phyloP scores from a whole-genome alignment of 2,797 vertebrate genomes.

The Threskiornis aethiopicus region DNA sequence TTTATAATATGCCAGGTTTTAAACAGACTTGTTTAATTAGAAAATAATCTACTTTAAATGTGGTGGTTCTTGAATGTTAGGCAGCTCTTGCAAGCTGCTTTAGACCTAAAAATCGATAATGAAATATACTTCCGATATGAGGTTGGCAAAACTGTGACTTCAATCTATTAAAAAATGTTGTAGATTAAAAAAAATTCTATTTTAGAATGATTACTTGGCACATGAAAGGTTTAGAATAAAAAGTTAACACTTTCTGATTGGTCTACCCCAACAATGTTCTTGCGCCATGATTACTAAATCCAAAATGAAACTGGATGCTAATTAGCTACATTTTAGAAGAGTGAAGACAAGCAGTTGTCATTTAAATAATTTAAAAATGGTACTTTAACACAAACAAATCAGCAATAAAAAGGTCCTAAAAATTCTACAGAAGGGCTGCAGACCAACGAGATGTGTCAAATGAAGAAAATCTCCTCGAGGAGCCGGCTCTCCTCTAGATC shows the following conservation, averaged over 20 bases:
- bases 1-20: constrained; percentile 27
- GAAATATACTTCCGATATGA: constrained; percentile 39
- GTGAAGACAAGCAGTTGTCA: constrained; percentile 30
- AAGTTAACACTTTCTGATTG: constrained; percentile 8
- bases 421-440: neutral
- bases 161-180: constrained; percentile 8
- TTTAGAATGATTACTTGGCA: constrained; percentile 52
- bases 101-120: constrained; percentile 46
- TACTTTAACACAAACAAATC: constrained; percentile 21
- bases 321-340: neutral
- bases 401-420: neutral
- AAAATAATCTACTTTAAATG: constrained; percentile 32
- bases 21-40: constrained; percentile 58
- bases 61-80: constrained; percentile 25
- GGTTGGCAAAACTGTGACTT: constrained; percentile 41
- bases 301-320: neutral
- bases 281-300: constrained; percentile 31
- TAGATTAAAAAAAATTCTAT: neutral
- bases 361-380: constrained; percentile 64
- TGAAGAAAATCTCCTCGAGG: constrained; percentile 95
- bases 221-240: constrained; percentile 8
- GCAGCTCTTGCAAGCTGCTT: constrained; percentile 33
- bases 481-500: constrained; percentile 90
- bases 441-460: constrained; percentile 72
- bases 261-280: neutral